phyloP scores from a whole-genome alignment of 2,113 vertebrate species.

The Clarias macrocephalus region DNA sequence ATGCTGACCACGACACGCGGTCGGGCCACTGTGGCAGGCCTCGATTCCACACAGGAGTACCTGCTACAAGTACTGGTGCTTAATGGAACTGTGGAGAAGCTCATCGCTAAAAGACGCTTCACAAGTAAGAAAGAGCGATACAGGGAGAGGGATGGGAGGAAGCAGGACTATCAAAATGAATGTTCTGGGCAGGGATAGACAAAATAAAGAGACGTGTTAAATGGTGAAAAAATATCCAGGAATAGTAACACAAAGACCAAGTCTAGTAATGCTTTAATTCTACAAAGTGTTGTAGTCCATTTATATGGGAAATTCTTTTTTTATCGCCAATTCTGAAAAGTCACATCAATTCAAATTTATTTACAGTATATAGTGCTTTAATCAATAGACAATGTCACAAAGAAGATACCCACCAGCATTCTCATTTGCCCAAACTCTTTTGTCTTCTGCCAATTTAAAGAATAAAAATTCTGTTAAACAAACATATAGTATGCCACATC shows the following conservation, averaged over 20 bases:
- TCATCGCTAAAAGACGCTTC: conserved; percentile 86
- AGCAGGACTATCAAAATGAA: neutral
- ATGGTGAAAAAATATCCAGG: neutral
- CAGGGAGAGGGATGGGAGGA: neutral
- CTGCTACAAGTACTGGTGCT: conserved; percentile 82
- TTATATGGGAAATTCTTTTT: neutral
- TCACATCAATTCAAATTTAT: too few species aligned
- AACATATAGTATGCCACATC: neutral
- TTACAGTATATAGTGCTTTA: too few species aligned
- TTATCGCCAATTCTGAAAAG: neutral
- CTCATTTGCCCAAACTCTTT: too few species aligned
- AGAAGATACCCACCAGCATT: too few species aligned
- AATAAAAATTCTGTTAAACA: neutral
- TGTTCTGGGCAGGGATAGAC: neutral
- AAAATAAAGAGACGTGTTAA: neutral
- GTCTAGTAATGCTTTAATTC: neutral
- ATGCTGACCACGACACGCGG: conserved; percentile 90
- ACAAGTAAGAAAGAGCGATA: conserved; percentile 84
- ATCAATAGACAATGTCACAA: too few species aligned
- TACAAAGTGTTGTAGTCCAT: neutral
- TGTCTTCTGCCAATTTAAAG: neutral
- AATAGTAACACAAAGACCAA: neutral
- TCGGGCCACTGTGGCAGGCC: conserved; percentile 84
- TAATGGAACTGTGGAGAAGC: conserved; percentile 77
- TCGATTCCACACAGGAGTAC: conserved; percentile 86